These are phyloP conservation scores for Stigmatopora argus DNA, from an alignment of 2,113 vertebrate species.

Conservation along the genomic window DNA sequence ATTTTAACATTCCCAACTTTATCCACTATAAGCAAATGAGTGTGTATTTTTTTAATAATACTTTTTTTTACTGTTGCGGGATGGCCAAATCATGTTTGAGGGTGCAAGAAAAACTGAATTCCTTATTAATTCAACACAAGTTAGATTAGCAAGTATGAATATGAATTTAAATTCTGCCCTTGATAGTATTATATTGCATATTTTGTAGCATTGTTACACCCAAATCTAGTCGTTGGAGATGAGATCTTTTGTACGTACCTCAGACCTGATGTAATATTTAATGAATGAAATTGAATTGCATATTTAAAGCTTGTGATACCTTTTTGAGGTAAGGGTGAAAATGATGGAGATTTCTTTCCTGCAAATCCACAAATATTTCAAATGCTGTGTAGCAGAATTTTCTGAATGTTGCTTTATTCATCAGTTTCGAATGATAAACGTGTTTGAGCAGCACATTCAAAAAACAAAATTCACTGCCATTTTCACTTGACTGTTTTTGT, in stretches of 20 bases:
- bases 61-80: neutral
- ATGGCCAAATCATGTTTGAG: neutral
- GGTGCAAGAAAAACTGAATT: neutral
- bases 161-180: neutral
- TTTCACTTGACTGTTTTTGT: conserved; percentile 27
- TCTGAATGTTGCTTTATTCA: conserved; percentile 59
- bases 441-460: conserved; percentile 43
- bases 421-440: conserved; percentile 50
- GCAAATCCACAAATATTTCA: conserved; percentile 45
- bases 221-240: conserved; percentile 62
- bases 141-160: neutral
- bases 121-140: neutral
- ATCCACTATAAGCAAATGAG: neutral
- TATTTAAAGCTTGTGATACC: conserved; percentile 4
- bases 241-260: conserved; percentile 56
- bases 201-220: conserved; percentile 42
- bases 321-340: conserved; percentile 44
- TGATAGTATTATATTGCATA: neutral
- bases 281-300: conserved; percentile 29
- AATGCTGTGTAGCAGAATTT: conserved; percentile 30
- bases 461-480: conserved; percentile 67
- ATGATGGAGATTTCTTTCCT: conserved; percentile 48
- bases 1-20: neutral
- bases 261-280: conserved; percentile 36
- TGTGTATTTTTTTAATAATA: neutral